Evolutionary conservation across 1,140 invertebrate genomes (phyloP).

Genomic region (Nixonia krombeini): DNA sequence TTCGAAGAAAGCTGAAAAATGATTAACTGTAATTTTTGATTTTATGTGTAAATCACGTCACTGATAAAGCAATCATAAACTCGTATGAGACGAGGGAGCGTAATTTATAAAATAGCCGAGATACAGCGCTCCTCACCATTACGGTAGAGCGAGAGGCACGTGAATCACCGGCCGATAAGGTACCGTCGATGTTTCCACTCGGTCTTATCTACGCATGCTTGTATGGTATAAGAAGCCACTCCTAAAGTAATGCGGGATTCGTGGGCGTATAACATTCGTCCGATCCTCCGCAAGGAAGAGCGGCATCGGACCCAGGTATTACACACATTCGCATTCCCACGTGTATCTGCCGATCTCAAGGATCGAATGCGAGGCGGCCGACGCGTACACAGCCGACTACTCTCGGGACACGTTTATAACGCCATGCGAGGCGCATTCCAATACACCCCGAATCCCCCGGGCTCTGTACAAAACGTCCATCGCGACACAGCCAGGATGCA

Average conservation of each 20-base stretch:
- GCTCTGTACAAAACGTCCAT: conserved; percentile 34
- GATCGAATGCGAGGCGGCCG: conserved; percentile 32
- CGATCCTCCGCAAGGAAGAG: conserved; percentile 30
- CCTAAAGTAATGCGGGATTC: conserved; percentile 17
- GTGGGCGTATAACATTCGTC: conserved; percentile 43
- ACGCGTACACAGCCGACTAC: conserved; percentile 23
- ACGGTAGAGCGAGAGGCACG: neutral
- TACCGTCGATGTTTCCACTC: conserved; percentile 27
- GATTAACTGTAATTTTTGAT: no score
- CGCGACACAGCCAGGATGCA: conserved; percentile 43
- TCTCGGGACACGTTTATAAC: conserved; percentile 46
- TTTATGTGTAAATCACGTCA: no score
- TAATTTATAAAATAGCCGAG: neutral
- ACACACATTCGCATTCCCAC: conserved; percentile 23
- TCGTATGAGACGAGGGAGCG: no score
- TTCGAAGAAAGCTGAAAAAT: no score
- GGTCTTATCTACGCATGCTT: conserved; percentile 7
- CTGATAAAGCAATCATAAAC: no score
- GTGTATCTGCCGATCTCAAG: conserved; percentile 39
- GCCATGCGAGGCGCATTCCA: conserved; percentile 38
- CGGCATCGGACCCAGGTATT: conserved; percentile 3
- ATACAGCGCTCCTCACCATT: neutral
- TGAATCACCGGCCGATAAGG: conserved; percentile 18
- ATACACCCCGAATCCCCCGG: conserved; percentile 36
- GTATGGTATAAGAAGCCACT: conserved; percentile 39